A percentile compares a stretch with the other conserved stretches of the same genome.
Conservation (phyloP, 2,888 invertebrate genomes). For the Eupithecia vulgata region DNA sequence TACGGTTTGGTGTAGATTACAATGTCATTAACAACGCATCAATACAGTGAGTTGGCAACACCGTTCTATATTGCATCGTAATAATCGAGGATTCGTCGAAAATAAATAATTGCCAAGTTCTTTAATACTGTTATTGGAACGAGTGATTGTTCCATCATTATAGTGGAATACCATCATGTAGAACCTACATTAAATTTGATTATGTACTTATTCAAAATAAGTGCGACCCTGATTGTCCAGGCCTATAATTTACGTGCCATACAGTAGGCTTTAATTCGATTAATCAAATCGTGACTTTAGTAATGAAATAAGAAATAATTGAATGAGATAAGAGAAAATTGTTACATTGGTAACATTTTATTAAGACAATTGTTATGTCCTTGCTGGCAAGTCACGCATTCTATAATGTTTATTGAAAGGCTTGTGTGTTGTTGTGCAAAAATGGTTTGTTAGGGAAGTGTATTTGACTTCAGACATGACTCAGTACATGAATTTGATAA, state of each 20-base stretch:
- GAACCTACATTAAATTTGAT: slow-evolving; percentile 3
- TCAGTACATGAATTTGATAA: background rate
- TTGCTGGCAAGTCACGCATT: slow-evolving; percentile 61
- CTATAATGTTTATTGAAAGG: slow-evolving; percentile 23
- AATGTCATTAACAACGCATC: slow-evolving; percentile 13
- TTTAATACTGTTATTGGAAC: background rate
- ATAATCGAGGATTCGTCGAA: background rate
- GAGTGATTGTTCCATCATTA: background rate
- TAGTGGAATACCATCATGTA: background rate
- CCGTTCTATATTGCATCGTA: background rate
- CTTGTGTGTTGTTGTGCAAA: slow-evolving; percentile 4
- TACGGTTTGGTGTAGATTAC: slow-evolving; percentile 26
- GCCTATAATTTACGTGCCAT: slow-evolving; percentile 64
- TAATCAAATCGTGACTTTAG: slow-evolving; percentile 70
- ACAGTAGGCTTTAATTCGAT: slow-evolving; percentile 52
- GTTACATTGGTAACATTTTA: slow-evolving; percentile 48
- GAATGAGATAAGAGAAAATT: slow-evolving; percentile 76
- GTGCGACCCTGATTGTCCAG: slow-evolving; percentile 19
- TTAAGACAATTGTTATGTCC: slow-evolving; percentile 65
- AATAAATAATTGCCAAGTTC: background rate
- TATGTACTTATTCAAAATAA: slow-evolving; percentile 12
- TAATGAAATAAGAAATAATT: slow-evolving; percentile 76
- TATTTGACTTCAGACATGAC: background rate
- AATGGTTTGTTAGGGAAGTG: background rate
- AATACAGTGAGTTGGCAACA: background rate